These are phyloP conservation scores for Listronotus oregonensis DNA, from an alignment of 1,140 invertebrate species.

Conservation along the genomic window DNA sequence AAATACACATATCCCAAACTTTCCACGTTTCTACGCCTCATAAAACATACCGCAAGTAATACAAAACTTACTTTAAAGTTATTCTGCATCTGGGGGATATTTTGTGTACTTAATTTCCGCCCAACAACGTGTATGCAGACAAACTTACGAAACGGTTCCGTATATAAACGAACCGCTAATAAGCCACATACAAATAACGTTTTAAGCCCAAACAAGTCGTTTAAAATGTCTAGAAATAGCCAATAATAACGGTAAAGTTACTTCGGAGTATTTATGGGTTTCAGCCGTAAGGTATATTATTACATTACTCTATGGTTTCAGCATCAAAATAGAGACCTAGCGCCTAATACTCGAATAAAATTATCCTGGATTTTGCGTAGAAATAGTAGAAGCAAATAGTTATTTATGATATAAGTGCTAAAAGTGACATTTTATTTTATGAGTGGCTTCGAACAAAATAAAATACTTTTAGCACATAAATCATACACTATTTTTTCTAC, in stretches of 20 bases:
- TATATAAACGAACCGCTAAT: constrained; percentile 48
- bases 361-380: too few relatives aligned
- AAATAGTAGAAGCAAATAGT: too few relatives aligned
- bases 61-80: constrained; percentile 37
- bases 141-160: constrained; percentile 44
- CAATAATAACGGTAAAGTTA: background rate
- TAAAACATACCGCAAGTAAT: constrained; percentile 32
- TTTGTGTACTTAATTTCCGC: constrained; percentile 50
- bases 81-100: constrained; percentile 43
- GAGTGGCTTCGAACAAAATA: too few relatives aligned
- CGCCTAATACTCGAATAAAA: too few relatives aligned
- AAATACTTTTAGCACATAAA: too few relatives aligned
- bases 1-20: constrained; percentile 18
- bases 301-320: too few relatives aligned
- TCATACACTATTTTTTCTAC: too few relatives aligned
- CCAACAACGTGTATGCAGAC: constrained; percentile 41
- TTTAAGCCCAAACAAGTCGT: constrained; percentile 20
- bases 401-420: too few relatives aligned
- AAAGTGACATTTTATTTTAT: too few relatives aligned
- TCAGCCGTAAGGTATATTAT: too few relatives aligned
- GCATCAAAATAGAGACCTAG: too few relatives aligned
- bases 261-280: background rate
- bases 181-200: constrained; percentile 34
- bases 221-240: background rate
- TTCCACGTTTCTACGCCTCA: constrained; percentile 26